Percentiles rank a stretch among this genome's conserved stretches.
Evolutionary conservation across 2,888 invertebrate genomes (phyloP).

Genomic region (Lasioglossum lativentre): DNA sequence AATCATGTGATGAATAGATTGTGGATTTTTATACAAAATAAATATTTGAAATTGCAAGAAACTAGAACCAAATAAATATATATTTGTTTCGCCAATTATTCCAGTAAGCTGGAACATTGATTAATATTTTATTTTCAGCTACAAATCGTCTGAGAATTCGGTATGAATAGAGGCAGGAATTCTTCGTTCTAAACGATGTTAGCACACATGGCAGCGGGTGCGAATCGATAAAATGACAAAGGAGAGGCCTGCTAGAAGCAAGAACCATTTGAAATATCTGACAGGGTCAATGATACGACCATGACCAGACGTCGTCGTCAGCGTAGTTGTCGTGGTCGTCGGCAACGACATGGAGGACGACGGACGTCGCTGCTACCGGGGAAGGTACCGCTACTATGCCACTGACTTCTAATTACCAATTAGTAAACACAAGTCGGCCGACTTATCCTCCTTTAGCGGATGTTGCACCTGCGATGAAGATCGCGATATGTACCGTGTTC

Average conservation of each 20-base stretch:
- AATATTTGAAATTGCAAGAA: no score
- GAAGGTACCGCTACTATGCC: slow-evolving; percentile 37
- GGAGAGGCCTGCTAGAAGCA: neutral
- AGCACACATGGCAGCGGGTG: neutral
- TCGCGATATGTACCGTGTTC: neutral
- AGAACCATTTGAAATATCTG: slow-evolving; percentile 15
- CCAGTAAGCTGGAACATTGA: no score
- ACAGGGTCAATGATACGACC: slow-evolving; percentile 47
- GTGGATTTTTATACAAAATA: no score
- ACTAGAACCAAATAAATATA: no score
- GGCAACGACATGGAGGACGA: slow-evolving; percentile 14
- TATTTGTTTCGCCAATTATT: no score
- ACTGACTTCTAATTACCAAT: slow-evolving; percentile 48
- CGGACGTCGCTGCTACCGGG: neutral
- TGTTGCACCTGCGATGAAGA: slow-evolving; percentile 48
- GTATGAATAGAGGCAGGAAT: neutral
- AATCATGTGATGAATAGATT: no score
- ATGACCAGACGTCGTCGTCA: slow-evolving; percentile 23
- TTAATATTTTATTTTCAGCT: neutral
- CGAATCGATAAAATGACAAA: slow-evolving; percentile 5
- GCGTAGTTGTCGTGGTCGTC: neutral
- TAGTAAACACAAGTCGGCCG: slow-evolving; percentile 35
- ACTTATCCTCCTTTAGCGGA: slow-evolving; percentile 34
- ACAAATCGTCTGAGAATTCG: neutral
- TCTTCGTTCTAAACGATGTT: neutral